These are phyloP conservation scores for Ciconia maguari DNA, from an alignment of 2,113 vertebrate genomes.

Conservation along the genomic window DNA sequence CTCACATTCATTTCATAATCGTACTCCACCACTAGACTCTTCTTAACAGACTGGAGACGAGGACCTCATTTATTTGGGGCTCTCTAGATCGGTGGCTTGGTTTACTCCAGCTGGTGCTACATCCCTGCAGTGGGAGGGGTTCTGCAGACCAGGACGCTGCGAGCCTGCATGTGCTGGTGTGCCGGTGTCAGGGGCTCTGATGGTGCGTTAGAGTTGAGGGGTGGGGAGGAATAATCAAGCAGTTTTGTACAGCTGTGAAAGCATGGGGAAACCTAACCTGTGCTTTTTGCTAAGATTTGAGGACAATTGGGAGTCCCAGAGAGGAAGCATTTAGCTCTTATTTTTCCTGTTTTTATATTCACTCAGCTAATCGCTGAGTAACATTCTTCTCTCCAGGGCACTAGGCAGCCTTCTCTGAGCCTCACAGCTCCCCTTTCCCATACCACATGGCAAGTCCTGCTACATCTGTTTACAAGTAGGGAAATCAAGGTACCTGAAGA, in stretches of 20 bases:
- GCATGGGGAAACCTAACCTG: neutral
- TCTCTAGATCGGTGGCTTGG: neutral
- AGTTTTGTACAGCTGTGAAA: conserved; percentile 44
- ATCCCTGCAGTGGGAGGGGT: neutral
- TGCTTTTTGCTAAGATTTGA: neutral
- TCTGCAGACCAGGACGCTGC: neutral
- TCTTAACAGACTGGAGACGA: neutral
- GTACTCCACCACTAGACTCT: neutral
- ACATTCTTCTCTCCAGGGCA: neutral
- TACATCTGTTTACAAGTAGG: neutral
- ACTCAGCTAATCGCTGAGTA: neutral
- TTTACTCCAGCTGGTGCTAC: neutral
- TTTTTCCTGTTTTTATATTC: conserved; percentile 51
- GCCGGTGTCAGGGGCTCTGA: neutral
- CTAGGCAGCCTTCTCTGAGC: neutral
- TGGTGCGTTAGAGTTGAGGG: neutral
- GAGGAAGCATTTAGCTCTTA: conserved; percentile 36
- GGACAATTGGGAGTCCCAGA: conserved; percentile 14
- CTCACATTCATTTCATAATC: neutral
- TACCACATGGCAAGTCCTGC: neutral
- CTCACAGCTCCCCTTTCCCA: neutral
- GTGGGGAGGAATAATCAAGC: neutral
- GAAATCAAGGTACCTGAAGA: neutral
- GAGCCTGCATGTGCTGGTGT: neutral
- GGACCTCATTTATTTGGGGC: neutral